phyloP scores from a whole-genome alignment of 2,888 invertebrate genomes.

The Aphodius granarius region DNA sequence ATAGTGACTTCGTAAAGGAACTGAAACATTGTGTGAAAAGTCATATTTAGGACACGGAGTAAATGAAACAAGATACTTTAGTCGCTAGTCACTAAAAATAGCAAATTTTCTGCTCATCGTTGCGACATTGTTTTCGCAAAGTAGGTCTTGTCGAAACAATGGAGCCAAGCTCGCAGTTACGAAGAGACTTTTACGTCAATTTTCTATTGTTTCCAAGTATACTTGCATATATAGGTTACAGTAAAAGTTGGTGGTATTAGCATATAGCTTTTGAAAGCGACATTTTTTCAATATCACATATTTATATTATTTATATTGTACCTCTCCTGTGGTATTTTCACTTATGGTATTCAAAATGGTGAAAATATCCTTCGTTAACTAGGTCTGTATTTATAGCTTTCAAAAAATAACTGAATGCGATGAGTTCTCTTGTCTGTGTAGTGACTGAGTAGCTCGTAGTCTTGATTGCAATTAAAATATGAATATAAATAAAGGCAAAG shows the following conservation, averaged over 20 bases:
- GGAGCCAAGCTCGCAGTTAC: not conserved
- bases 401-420: not conserved
- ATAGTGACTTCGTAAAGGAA: too few relatives aligned
- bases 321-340: not conserved
- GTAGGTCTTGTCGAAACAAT: not conserved
- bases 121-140: not conserved
- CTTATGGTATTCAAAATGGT: not conserved
- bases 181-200: not conserved
- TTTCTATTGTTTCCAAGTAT: not conserved
- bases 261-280: not conserved
- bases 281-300: not conserved
- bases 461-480: not conserved
- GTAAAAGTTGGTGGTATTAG: not conserved
- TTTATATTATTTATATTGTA: not conserved
- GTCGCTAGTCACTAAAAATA: too few relatives aligned
- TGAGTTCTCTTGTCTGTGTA: not conserved
- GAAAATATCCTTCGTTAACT: too few relatives aligned
- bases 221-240: not conserved
- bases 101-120: not conserved
- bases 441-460: not conserved
- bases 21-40: too few relatives aligned
- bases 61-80: too few relatives aligned
- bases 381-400: not conserved
- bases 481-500: not conserved
- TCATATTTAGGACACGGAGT: too few relatives aligned